Evolutionary conservation across 2,113 vertebrate genomes (phyloP), one percentile per base, ranked within the genome.

Genomic region (Nannobrachium achirus): DNA sequence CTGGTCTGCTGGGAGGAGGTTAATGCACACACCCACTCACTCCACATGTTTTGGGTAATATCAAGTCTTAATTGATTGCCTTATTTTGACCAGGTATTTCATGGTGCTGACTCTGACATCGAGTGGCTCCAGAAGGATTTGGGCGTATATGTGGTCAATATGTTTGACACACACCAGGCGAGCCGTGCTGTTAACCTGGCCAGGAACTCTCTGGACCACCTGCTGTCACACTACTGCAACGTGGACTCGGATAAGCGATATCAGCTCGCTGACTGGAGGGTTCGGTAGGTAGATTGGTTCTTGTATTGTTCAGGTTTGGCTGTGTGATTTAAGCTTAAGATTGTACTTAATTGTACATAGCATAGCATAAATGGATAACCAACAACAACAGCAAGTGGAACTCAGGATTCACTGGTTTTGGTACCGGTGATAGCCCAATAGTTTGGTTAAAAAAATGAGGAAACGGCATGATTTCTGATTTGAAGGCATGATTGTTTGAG

Each of bases 81-180:
- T n/a, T 48, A 18, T 8, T 46, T 41, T 11, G 60, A 13, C 33
- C 81, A 97, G 98, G 94, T 98, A 60, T 94, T 99, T 80, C 98
- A 99, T 0, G 98, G 98, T 1, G 95, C 96, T 0, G 97, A 99
- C 74, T 98, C 96, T 0, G 98, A 99, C 40, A 91, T 98, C 0
- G 98, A 98, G 69, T 99, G 98, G 98, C 95, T 99, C 4, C 98
- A 99, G 66, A 96, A 94, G 63, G 97, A 99, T 89, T 95, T 99
- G 0, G 96, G 98, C 13, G 78, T 99, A 55, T 99, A 99, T 0
- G 91, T 99, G 6, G 95, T 99, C 82, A 98, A 96, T 80, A 81
- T 99, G 87, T 99, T 99, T 59, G 98, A 99, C 78, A 99, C 96
- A 0, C 97, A 99, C 72, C 97, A 98, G 83, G 98, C 96, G 0